Evolutionary conservation across 1,140 invertebrate species (phyloP).

Genomic region (Bilobella aurantiaca): DNA sequence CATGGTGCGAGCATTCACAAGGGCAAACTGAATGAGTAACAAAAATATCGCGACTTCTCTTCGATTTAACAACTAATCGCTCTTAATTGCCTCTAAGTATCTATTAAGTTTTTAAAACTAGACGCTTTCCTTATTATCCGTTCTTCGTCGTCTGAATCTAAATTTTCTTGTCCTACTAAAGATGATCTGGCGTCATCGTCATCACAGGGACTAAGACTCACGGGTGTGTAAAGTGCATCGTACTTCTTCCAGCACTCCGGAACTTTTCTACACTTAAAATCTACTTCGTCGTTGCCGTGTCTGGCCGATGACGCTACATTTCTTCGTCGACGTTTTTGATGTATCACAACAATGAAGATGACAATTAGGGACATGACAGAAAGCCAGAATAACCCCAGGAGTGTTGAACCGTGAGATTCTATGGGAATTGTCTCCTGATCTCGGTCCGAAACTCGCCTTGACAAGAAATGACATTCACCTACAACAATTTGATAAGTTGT

Average conservation of each 20-base stretch:
- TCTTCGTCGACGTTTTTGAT: slow-evolving; percentile 4
- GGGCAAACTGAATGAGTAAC: not conserved
- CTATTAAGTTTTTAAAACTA: not conserved
- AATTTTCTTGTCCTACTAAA: not conserved
- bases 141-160: not conserved
- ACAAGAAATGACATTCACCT: slow-evolving; percentile 34
- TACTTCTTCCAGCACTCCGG: not conserved
- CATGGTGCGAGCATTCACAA: not conserved
- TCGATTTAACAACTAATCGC: too few species aligned
- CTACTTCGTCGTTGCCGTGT: not conserved
- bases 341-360: slow-evolving; percentile 15
- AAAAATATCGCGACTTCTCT: not conserved
- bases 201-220: slow-evolving; percentile 4
- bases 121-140: not conserved
- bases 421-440: slow-evolving; percentile 19
- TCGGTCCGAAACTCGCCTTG: slow-evolving; percentile 29
- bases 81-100: too few species aligned
- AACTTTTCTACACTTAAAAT: slow-evolving; percentile 3
- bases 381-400: slow-evolving; percentile 30
- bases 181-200: not conserved
- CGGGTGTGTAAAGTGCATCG: not conserved
- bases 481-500: not conserved
- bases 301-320: not conserved
- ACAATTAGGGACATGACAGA: slow-evolving; percentile 24
- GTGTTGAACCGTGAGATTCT: slow-evolving; percentile 20